Percentiles rank a stretch among this genome's conserved stretches.
These are phyloP conservation scores for Pitangus sulphuratus DNA, from an alignment of 2,797 vertebrate species.

Conservation along the genomic window DNA sequence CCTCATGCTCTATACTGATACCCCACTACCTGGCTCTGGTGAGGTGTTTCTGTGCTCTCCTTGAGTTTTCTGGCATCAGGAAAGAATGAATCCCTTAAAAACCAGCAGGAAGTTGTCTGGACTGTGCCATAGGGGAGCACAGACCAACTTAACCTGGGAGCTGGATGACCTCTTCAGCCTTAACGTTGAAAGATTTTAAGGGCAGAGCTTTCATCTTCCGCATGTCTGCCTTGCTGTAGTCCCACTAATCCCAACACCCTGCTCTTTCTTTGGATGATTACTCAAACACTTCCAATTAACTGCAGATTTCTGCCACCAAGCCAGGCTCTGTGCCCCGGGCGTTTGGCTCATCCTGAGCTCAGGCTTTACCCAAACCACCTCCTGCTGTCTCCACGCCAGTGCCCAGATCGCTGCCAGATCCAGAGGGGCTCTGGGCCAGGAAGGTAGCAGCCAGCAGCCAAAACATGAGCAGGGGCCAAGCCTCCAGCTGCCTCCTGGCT, in stretches of 20 bases:
- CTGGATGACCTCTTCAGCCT: background rate
- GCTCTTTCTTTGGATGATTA: background rate
- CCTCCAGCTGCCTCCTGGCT: background rate
- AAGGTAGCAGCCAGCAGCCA: background rate
- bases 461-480: background rate
- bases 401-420: background rate
- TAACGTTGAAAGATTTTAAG: background rate
- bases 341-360: background rate
- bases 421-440: background rate
- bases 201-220: background rate
- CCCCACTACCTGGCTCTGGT: background rate
- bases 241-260: background rate
- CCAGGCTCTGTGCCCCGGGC: background rate
- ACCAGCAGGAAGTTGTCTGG: background rate
- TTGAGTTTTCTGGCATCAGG: fast-evolving
- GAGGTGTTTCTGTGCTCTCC: background rate
- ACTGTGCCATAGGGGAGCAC: background rate
- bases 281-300: background rate
- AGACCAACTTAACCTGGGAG: background rate
- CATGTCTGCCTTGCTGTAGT: background rate
- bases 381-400: background rate
- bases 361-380: background rate
- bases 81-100: background rate
- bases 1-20: background rate
- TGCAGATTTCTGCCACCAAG: background rate